phyloP scores from a whole-genome alignment of 64 coral and sea anemone species.

The Montipora efflorescens region DNA sequence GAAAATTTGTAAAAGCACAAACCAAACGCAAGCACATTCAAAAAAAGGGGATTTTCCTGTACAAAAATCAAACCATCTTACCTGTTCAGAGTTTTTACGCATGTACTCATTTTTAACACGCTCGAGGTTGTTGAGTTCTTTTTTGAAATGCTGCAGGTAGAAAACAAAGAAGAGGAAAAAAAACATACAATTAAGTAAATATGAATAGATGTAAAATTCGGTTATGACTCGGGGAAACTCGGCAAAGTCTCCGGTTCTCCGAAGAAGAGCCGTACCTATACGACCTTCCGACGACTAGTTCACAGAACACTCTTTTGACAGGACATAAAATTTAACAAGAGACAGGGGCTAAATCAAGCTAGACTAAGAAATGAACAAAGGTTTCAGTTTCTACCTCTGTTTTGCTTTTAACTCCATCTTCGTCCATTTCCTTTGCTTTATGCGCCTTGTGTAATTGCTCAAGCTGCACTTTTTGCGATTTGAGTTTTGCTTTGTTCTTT shows the following conservation, averaged over 20 bases:
- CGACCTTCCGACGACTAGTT: too few species aligned
- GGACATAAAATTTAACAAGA: too few species aligned
- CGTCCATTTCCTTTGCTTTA: slow-evolving; percentile 69
- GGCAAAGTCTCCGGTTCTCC: too few species aligned
- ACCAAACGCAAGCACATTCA: not conserved
- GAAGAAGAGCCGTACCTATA: too few species aligned
- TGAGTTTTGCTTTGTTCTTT: slow-evolving; percentile 74
- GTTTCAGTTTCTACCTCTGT: slow-evolving; percentile 54
- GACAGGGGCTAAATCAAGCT: not conserved
- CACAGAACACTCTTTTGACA: too few species aligned
- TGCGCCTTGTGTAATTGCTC: slow-evolving; percentile 71
- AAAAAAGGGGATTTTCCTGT: not conserved
- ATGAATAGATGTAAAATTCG: too few species aligned
- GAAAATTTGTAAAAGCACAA: too few species aligned
- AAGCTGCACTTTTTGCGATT: slow-evolving; percentile 75
- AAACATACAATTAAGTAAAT: not conserved
- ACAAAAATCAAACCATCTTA: not conserved
- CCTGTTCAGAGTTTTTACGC: slow-evolving; percentile 85
- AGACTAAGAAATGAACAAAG: not conserved
- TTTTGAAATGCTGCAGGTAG: slow-evolving; percentile 64
- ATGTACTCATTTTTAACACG: slow-evolving; percentile 92
- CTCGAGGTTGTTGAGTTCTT: slow-evolving; percentile 80
- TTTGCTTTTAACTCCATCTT: slow-evolving; percentile 58
- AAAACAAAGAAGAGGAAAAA: not conserved
- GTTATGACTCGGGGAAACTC: too few species aligned